Conservation (phyloP, 2,888 invertebrate species). For the Heteromurus nitidus region DNA sequence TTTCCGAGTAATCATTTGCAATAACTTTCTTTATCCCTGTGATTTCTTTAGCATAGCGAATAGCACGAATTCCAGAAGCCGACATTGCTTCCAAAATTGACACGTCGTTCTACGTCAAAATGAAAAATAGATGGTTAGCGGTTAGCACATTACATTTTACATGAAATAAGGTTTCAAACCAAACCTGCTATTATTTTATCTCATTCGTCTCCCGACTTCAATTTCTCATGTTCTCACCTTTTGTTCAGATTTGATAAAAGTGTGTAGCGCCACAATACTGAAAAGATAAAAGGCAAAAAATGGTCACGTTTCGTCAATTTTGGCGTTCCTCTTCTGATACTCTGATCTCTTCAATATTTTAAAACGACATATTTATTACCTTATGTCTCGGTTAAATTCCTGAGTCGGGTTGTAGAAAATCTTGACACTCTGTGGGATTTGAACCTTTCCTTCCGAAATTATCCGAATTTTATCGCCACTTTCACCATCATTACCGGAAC, state of each 20-base stretch:
- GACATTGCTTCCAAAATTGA: constrained; percentile 93
- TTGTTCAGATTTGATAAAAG: constrained; percentile 60
- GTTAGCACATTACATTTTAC: neutral
- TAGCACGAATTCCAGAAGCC: constrained; percentile 95
- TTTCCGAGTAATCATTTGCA: constrained; percentile 92
- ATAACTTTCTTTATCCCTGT: constrained; percentile 86
- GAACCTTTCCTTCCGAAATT: constrained; percentile 69
- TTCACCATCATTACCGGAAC: neutral
- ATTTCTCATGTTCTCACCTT: constrained; percentile 46
- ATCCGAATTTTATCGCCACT: constrained; percentile 35
- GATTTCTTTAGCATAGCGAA: constrained; percentile 97
- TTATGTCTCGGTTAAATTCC: constrained; percentile 97
- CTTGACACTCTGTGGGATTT: constrained; percentile 59
- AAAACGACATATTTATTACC: constrained; percentile 75
- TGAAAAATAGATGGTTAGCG: neutral
- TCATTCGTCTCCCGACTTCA: neutral
- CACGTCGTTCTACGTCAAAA: constrained; percentile 32
- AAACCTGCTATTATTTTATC: neutral
- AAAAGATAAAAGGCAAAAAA: constrained; percentile 14
- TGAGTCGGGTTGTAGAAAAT: constrained; percentile 99
- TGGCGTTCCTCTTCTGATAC: neutral
- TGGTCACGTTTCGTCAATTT: neutral
- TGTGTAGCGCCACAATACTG: constrained; percentile 69
- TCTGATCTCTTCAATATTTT: neutral
- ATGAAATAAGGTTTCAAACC: neutral